Percentiles rank a stretch among this genome's conserved stretches.
Evolutionary conservation across 2,888 invertebrate species (phyloP).

Genomic region (Limenitis camilla): DNA sequence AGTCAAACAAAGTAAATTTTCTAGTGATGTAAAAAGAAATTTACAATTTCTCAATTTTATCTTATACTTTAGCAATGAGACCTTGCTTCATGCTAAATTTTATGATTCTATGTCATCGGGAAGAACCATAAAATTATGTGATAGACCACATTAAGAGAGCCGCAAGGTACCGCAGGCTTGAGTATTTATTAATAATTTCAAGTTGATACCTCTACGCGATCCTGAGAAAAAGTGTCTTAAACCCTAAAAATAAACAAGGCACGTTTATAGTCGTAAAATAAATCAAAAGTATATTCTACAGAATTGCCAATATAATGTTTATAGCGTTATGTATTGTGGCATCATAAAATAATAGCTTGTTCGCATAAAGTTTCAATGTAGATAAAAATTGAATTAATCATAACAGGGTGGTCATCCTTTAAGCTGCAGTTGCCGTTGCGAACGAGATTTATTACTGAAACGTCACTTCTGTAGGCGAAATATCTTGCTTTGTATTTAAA

Average conservation of each 20-base stretch:
- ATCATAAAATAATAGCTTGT: background rate
- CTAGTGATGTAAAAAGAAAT: too few species aligned
- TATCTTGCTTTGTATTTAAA: too few species aligned
- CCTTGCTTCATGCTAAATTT: too few species aligned
- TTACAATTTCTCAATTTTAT: too few species aligned
- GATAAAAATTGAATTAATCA: slow-evolving; percentile 1
- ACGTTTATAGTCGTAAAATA: background rate
- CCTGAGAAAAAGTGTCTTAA: background rate
- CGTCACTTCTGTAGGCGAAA: background rate
- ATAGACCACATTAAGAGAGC: too few species aligned
- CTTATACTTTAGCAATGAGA: too few species aligned
- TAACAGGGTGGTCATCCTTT: background rate
- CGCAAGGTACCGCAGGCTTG: too few species aligned
- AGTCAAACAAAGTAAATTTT: too few species aligned
- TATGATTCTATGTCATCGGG: too few species aligned
- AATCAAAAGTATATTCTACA: background rate
- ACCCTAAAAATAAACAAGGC: background rate
- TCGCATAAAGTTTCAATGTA: background rate
- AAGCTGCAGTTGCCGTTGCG: background rate
- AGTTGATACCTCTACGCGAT: too few species aligned
- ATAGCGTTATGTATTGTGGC: background rate
- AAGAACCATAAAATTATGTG: too few species aligned
- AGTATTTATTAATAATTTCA: too few species aligned
- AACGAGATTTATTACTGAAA: background rate
- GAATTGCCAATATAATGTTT: background rate